Evolutionary conservation across 2,113 vertebrate genomes (phyloP).

Genomic region (Eulacestoma nigropectus): DNA sequence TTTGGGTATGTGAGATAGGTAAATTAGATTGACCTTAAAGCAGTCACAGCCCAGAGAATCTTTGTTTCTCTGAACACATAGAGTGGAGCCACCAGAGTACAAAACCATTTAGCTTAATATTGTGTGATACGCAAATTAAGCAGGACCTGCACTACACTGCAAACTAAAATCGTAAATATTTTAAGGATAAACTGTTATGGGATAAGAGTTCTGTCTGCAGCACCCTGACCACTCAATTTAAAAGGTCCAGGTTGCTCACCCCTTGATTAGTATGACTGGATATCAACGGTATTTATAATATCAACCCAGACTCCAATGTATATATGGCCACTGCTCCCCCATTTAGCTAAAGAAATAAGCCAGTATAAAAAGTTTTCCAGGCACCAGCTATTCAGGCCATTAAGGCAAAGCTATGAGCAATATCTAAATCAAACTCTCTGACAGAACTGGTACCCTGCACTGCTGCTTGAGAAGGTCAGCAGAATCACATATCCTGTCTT

Average conservation of each 20-base stretch:
- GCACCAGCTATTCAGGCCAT: neutral
- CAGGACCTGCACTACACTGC: neutral
- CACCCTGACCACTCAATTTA: neutral
- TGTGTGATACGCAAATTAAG: neutral
- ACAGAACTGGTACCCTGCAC: neutral
- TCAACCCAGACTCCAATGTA: neutral
- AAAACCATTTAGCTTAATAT: neutral
- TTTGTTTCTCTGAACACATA: neutral
- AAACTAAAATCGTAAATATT: neutral
- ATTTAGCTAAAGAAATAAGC: neutral
- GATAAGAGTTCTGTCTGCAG: neutral
- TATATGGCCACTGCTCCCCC: neutral
- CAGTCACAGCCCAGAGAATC: neutral
- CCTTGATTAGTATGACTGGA: neutral
- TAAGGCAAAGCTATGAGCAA: neutral
- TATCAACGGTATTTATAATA: neutral
- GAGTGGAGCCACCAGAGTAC: neutral
- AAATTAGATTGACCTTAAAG: neutral
- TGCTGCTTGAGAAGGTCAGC: neutral
- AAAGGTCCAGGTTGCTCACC: neutral
- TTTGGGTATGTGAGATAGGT: neutral
- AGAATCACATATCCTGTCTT: accelerated
- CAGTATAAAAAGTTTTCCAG: neutral
- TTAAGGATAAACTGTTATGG: neutral
- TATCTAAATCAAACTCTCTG: neutral